Conservation (phyloP, 2,888 invertebrate genomes). For the Cyclophora albipunctata region DNA sequence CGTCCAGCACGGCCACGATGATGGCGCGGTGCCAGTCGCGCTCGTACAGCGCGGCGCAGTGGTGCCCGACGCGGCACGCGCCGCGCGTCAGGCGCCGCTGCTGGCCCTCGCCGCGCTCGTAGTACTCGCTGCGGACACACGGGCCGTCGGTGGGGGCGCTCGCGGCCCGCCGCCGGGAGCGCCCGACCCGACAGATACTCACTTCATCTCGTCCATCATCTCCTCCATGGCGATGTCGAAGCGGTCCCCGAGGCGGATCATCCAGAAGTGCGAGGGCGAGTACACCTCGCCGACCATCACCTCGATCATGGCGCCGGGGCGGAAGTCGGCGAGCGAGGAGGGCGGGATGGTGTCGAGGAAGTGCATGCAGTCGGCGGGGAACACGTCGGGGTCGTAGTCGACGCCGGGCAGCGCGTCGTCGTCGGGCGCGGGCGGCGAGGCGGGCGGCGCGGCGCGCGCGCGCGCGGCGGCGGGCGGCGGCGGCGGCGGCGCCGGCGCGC, state of each 20-base stretch:
- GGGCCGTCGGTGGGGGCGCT: neutral
- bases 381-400: conserved; percentile 53
- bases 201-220: conserved; percentile 72
- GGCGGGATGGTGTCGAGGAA: conserved; percentile 46
- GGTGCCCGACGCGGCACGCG: neutral
- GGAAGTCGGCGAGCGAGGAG: conserved; percentile 24
- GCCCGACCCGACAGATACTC: conserved; percentile 8
- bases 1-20: neutral
- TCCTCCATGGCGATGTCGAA: conserved; percentile 50
- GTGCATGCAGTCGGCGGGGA: conserved; percentile 60
- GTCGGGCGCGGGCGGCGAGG: conserved; percentile 5
- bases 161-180: neutral
- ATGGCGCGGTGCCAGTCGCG: neutral
- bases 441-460: conserved; percentile 8
- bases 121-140: conserved; percentile 38
- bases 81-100: conserved; percentile 33
- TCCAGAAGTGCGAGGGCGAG: conserved; percentile 76
- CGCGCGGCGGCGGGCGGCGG: conserved; percentile 4
- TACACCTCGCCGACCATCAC: conserved; percentile 70
- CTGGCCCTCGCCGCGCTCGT: conserved; percentile 32
- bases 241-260: conserved; percentile 50
- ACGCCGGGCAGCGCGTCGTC: conserved; percentile 53
- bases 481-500: conserved; percentile 9
- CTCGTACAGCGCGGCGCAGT: neutral
- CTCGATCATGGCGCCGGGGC: conserved; percentile 44